A percentile compares a stretch with the other conserved stretches of the same genome.
Conservation (phyloP, 2,888 invertebrate genomes). For the Sinhomidia bicolor region DNA sequence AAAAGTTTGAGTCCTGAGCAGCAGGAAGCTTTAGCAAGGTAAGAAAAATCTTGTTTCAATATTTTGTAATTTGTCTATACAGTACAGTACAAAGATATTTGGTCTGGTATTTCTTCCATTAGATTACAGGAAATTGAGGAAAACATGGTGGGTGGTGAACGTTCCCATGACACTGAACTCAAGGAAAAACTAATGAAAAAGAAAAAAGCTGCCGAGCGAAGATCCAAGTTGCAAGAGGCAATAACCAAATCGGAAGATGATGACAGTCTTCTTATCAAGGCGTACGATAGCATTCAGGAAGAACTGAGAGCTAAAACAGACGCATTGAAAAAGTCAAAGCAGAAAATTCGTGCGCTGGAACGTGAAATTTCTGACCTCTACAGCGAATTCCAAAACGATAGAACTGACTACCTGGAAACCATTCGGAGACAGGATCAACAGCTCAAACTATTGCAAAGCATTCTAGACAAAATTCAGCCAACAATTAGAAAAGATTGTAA, state of each 20-base stretch:
- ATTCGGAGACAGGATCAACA: conserved; percentile 89
- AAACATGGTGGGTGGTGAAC: conserved; percentile 91
- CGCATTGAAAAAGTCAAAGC: conserved; percentile 85
- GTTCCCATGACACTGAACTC: conserved; percentile 87
- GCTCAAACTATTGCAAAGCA: conserved; percentile 86
- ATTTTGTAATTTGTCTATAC: no score
- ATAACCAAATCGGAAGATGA: conserved; percentile 86
- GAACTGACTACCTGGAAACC: conserved; percentile 91
- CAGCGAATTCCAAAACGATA: conserved; percentile 90
- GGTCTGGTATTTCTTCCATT: no score
- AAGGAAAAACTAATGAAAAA: conserved; percentile 87
- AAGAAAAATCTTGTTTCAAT: background rate
- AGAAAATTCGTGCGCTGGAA: conserved; percentile 86
- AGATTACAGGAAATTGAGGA: conserved; percentile 87
- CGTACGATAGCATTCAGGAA: conserved; percentile 90
- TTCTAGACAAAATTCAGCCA: conserved; percentile 87
- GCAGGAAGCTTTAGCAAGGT: conserved; percentile 83
- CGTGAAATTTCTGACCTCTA: conserved; percentile 90
- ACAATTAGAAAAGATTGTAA: conserved; percentile 88
- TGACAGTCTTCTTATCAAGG: conserved; percentile 86
- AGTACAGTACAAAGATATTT: no score
- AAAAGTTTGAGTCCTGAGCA: conserved; percentile 81
- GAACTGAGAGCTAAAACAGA: conserved; percentile 89
- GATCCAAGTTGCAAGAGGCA: conserved; percentile 85
- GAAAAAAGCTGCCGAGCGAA: conserved; percentile 86